Evolutionary conservation across 2,797 vertebrate species (phyloP), one percentile per base, ranked within the genome.

Genomic region (Xerus rutilus): DNA sequence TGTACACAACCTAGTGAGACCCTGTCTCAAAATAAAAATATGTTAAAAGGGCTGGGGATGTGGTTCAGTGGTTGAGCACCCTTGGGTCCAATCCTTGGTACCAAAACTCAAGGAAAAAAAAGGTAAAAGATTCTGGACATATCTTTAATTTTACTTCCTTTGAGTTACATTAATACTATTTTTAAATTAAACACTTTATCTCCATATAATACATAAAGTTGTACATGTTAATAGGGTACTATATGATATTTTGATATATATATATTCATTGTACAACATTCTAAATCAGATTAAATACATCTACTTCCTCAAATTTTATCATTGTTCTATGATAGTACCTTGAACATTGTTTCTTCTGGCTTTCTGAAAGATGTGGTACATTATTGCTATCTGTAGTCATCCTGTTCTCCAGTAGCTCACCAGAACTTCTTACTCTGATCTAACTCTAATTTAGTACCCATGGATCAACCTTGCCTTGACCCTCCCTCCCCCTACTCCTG

Each of bases 91-190:
- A 6, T 57, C 18, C 54, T 20, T 57, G 18, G 20, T 57, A 57
- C 54, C 20, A 57, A 57, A 57, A 57, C 14, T 7, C 2, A 57
- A 7, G 6, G 7, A 54, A 54, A 17, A 18, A 47, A 65, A 73
- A 21, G 25, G 59, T n/a, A 69, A 72, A 92, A 15, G 49, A 64
- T 81, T 45, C 11, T 86, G 17, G 8, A 94, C 0, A 35, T 14
- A 86, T 32, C 15, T 76, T 95, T 87, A 67, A 13, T 81, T 89
- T 57, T 92, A 86, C 57, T 32, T 88, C 65, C 39, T 95, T 82
- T 72, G 45, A 86, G 52, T 1, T 86, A 87, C 13, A 25, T 15
- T 91, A 35, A 4, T 65, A 59, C 13, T 79, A 35, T 70, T 94
- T 96, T 91, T 91, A 45, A 90, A 65, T 47, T 72, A 43, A 72